Evolutionary conservation across 2,888 invertebrate species (phyloP).

Genomic region (Sminthurinus aureus): DNA sequence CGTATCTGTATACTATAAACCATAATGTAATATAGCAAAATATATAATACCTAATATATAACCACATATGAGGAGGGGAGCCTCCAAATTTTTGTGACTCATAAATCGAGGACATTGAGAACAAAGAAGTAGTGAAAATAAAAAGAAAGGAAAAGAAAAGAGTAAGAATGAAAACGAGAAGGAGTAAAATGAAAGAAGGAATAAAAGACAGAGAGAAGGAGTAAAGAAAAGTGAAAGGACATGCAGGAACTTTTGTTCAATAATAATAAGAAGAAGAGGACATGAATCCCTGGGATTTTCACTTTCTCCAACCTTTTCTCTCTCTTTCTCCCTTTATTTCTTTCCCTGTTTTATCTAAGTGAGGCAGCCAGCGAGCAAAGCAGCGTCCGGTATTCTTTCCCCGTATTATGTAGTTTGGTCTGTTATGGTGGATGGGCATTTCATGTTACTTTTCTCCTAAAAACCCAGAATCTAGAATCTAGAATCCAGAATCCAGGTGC

Average conservation of each 20-base stretch:
- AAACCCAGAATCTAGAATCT: no score
- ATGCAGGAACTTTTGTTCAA: not conserved
- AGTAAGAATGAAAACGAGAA: no score
- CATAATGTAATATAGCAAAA: no score
- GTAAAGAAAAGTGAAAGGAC: not conserved
- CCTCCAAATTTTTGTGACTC: slow-evolving; percentile 3
- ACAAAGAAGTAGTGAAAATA: not conserved
- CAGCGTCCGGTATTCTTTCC: not conserved
- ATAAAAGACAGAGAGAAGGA: not conserved
- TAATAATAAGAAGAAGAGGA: not conserved
- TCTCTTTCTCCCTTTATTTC: not conserved
- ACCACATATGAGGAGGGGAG: no score
- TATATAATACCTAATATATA: no score
- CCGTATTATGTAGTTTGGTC: not conserved
- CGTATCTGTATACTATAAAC: no score
- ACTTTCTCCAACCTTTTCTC: not conserved
- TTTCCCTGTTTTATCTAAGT: not conserved
- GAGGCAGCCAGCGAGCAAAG: no score
- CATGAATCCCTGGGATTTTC: not conserved
- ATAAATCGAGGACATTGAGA: slow-evolving; percentile 4
- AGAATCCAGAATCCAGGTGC: not conserved
- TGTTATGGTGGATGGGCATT: not conserved
- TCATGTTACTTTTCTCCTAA: not conserved
- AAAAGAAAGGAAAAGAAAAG: no score
- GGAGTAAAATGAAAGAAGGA: not conserved